Evolutionary conservation across 2,888 invertebrate genomes (phyloP).

Genomic region (Petrophora chlorosata): DNA sequence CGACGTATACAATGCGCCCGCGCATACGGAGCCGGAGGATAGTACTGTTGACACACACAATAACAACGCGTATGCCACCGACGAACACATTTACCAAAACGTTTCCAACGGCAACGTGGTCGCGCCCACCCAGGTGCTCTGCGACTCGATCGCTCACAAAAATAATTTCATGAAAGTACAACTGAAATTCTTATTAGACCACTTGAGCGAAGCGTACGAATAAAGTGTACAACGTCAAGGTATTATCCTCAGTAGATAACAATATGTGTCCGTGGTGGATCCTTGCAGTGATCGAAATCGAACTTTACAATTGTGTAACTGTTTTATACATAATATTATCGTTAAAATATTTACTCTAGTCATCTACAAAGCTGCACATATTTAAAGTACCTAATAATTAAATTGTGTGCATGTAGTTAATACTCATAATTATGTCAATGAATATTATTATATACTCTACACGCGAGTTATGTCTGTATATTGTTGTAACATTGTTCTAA

Average conservation of each 20-base stretch:
- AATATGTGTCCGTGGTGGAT: constrained; percentile 78
- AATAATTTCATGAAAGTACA: constrained; percentile 77
- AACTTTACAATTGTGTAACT: constrained; percentile 70
- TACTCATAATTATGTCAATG: constrained; percentile 69
- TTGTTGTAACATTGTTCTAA: constrained; percentile 49
- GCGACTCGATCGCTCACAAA: constrained; percentile 79
- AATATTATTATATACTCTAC: constrained; percentile 59
- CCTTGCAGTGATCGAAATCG: constrained; percentile 83
- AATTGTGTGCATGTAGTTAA: constrained; percentile 74
- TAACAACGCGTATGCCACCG: constrained; percentile 54
- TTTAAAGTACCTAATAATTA: constrained; percentile 61
- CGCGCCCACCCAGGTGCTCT: constrained; percentile 74
- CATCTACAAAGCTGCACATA: constrained; percentile 81
- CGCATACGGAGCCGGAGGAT: constrained; percentile 67
- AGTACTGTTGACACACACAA: constrained; percentile 71
- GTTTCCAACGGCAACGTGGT: constrained; percentile 78
- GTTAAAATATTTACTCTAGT: constrained; percentile 79
- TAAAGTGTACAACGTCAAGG: constrained; percentile 73
- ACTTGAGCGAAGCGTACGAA: constrained; percentile 87
- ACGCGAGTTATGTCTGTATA: constrained; percentile 66
- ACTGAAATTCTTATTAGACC: constrained; percentile 86
- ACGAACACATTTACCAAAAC: constrained; percentile 65
- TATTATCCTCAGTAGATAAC: constrained; percentile 71
- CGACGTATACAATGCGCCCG: constrained; percentile 77
- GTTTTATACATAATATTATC: constrained; percentile 72